These are phyloP conservation scores for Cybosia mesomella DNA, from an alignment of 2,888 invertebrate genomes.

Conservation along the genomic window DNA sequence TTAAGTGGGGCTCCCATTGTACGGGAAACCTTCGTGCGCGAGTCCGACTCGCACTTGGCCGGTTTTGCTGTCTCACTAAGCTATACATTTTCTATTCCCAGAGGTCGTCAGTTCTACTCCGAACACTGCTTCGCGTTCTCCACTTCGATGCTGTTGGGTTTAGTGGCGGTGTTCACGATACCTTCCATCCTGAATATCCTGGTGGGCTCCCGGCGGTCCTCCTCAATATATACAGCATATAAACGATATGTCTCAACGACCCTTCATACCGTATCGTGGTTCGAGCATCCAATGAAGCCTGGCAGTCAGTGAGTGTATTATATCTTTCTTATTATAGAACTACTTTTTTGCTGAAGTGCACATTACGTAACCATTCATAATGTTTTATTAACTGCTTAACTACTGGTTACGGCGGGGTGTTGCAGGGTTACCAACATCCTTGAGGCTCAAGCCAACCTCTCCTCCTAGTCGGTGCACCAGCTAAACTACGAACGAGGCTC, in stretches of 20 bases:
- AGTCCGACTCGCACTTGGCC: no score
- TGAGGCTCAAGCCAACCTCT: no score
- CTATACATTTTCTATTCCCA: constrained; percentile 57
- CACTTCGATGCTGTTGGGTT: constrained; percentile 91
- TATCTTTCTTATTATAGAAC: neutral
- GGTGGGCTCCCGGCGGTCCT: constrained; percentile 90
- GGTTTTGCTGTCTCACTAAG: neutral
- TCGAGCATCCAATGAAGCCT: constrained; percentile 89
- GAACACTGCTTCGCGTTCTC: constrained; percentile 90
- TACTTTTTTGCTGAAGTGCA: no score
- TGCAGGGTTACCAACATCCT: no score
- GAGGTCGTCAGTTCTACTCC: constrained; percentile 91
- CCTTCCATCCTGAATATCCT: constrained; percentile 91
- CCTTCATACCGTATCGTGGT: constrained; percentile 93
- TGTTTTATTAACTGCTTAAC: no score
- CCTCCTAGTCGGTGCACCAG: no score
- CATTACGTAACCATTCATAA: no score
- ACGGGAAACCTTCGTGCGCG: no score
- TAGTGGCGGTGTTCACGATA: constrained; percentile 91
- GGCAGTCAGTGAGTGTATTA: constrained; percentile 83
- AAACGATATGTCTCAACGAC: constrained; percentile 93
- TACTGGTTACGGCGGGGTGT: no score
- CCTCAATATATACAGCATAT: constrained; percentile 90
- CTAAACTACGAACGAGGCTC: no score
- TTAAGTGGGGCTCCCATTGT: no score